These are phyloP conservation scores for Tigriopus japonicus DNA, from an alignment of 1,140 invertebrate species.

Conservation along the genomic window DNA sequence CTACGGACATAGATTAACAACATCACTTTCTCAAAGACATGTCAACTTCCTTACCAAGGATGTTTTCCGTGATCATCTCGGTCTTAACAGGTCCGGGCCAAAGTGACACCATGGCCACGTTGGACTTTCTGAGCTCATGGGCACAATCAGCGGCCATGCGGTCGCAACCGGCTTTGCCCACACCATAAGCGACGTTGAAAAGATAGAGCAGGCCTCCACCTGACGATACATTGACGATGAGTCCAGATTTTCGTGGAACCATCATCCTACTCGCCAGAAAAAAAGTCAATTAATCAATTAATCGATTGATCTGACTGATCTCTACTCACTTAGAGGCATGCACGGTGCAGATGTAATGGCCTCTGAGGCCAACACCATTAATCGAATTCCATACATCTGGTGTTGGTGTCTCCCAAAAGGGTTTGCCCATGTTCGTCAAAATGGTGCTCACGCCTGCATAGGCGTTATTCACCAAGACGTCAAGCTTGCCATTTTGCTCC, in stretches of 20 bases:
- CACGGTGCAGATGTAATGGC: conserved; percentile 7
- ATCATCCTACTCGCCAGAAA: too few species aligned
- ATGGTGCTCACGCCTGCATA: conserved; percentile 8
- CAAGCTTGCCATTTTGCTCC: conserved; percentile 4
- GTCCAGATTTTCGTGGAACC: background rate
- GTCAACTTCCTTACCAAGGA: background rate
- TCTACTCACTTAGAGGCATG: conserved; percentile 2
- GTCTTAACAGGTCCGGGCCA: conserved; percentile 13
- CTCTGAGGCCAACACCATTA: conserved; percentile 6
- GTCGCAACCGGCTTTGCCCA: conserved; percentile 8
- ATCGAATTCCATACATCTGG: conserved; percentile 8
- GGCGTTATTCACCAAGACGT: conserved; percentile 12
- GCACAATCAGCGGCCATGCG: conserved; percentile 15
- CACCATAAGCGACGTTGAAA: conserved; percentile 11
- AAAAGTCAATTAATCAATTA: background rate
- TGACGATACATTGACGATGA: conserved; percentile 7
- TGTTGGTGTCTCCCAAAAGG: background rate
- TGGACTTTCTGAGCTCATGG: conserved; percentile 3
- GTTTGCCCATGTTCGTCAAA: background rate
- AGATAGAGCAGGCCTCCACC: conserved; percentile 8
- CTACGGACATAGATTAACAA: too few species aligned
- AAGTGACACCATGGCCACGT: conserved; percentile 7
- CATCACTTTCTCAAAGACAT: background rate
- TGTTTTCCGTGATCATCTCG: background rate
- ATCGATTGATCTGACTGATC: background rate